phyloP scores from a whole-genome alignment of 2,797 vertebrate species.

The Morus bassanus region DNA sequence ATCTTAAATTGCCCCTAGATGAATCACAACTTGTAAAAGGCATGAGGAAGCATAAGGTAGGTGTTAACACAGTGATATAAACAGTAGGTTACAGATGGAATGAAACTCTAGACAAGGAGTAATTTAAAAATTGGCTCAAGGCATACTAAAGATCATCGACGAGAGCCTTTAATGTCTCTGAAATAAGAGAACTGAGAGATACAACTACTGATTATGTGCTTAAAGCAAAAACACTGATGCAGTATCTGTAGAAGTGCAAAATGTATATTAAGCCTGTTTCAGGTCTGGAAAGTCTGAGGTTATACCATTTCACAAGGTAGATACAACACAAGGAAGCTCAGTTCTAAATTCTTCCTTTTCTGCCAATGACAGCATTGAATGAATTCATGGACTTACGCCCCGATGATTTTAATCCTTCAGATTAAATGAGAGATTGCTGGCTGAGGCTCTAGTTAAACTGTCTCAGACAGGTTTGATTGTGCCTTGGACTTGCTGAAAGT shows the following conservation, averaged over 20 bases:
- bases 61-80: neutral
- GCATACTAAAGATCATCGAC: neutral
- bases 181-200: neutral
- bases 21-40: neutral
- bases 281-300: neutral
- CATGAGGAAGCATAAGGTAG: neutral
- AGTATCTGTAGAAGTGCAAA: neutral
- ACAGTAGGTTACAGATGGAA: neutral
- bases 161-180: neutral
- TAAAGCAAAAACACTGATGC: neutral
- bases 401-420: neutral
- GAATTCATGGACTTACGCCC: neutral
- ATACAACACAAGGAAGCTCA: neutral
- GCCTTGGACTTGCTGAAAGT: neutral
- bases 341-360: neutral
- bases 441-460: neutral
- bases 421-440: neutral
- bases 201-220: neutral
- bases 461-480: neutral
- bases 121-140: neutral
- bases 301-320: neutral
- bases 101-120: neutral
- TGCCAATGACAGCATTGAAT: neutral
- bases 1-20: neutral
- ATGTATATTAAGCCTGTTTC: neutral